These are phyloP conservation scores for Willowsia nigromaculata DNA, from an alignment of 2,888 invertebrate species.

Conservation along the genomic window DNA sequence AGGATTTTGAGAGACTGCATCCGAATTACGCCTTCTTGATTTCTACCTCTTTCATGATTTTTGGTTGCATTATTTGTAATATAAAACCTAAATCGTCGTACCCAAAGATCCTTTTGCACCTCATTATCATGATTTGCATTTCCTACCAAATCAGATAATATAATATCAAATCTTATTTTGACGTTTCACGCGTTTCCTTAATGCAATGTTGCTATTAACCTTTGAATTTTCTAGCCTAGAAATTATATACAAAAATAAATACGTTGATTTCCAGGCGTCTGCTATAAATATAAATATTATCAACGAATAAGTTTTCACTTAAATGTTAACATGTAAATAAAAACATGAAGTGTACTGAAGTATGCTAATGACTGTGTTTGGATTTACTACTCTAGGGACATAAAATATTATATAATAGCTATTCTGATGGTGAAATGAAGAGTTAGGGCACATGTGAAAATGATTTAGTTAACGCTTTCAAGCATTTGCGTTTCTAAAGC, in stretches of 20 bases:
- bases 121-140: constrained; percentile 78
- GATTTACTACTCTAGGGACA: constrained; percentile 22
- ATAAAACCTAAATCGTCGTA: neutral
- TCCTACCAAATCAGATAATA: constrained; percentile 50
- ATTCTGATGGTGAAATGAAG: constrained; percentile 16
- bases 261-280: neutral
- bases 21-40: constrained; percentile 23
- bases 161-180: constrained; percentile 11
- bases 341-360: neutral
- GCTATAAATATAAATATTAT: constrained; percentile 68
- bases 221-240: neutral
- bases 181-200: neutral
- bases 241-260: neutral
- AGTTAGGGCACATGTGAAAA: constrained; percentile 33
- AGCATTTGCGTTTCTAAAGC: constrained; percentile 6
- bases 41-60: constrained; percentile 11
- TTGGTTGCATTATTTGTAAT: neutral
- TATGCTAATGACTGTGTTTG: constrained; percentile 34
- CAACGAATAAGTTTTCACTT: constrained; percentile 69
- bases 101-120: constrained; percentile 75
- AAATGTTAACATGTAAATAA: constrained; percentile 33
- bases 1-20: neutral
- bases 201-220: neutral
- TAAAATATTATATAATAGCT: constrained; percentile 22
- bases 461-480: neutral